Evolutionary conservation across 2,888 invertebrate species (phyloP), one percentile per base, ranked within the genome.

Genomic region (Polymixis flavicincta): DNA sequence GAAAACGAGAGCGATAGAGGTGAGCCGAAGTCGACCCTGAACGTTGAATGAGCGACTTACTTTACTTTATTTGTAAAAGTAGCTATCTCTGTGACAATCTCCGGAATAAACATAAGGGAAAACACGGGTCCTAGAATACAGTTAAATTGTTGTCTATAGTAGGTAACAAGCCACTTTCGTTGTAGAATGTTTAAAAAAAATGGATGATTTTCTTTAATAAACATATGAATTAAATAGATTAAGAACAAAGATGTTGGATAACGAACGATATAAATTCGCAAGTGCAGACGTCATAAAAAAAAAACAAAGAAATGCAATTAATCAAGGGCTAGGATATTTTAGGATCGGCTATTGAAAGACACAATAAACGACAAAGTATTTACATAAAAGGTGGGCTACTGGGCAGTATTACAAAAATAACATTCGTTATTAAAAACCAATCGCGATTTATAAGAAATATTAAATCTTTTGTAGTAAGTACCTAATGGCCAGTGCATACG

Each of bases 61-160:
- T 59, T 80, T 79, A 66, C 50, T 66, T 78, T 78, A 81, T 68
- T 81, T 48, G 50, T 71, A 80, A 71, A 82, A 61, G 45, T 61
- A 75, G 22, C 37, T 32, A 48, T 71, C 28, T 48, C 19, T 42
- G 57, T 68, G 54, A 65, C 64, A 79, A 76, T 76, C 65, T 68
- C 82, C 57, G 54, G 68, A 68, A 68, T 68, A 64, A 42, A 75
- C 67, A 55, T 59, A 81, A 14, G 32, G n/a, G 25, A 74, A 80
- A 74, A 63, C 63, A 54, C 59, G 52, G 64, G 25, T 54, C 73
- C 67, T 54, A 74, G 32, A 81, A 68, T 52, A 86, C 78, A 77
- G 81, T 75, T 64, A 64, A 75, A 78, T 55, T 37, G 67, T 42
- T 71, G 82, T 76, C 76, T 73, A 76, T 74, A 76, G 66, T 54